Evolutionary conservation across 2,888 invertebrate genomes (phyloP).

Genomic region (Scaptomyza flava): DNA sequence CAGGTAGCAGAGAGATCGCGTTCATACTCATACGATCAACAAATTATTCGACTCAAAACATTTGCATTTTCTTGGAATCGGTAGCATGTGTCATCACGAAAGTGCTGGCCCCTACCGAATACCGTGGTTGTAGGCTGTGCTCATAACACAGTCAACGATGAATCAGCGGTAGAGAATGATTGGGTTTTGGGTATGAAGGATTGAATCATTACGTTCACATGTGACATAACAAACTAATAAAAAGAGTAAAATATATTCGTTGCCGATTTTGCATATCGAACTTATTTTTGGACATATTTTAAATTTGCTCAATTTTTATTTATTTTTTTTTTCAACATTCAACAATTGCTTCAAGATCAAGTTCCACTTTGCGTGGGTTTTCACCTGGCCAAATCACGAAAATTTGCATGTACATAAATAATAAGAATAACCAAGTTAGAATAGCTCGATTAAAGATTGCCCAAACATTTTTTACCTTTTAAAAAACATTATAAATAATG

Average conservation of each 20-base stretch:
- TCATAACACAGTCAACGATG: conserved; percentile 18
- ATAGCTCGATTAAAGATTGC: too few species aligned
- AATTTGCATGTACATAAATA: too few species aligned
- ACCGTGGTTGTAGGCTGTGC: too few species aligned
- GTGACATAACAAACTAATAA: neutral
- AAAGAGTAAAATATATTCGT: neutral
- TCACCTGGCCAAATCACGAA: neutral
- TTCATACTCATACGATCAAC: conserved; percentile 2
- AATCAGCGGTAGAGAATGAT: conserved; percentile 27
- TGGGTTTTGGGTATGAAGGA: neutral
- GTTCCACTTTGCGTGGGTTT: conserved; percentile 6
- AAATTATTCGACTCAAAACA: conserved; percentile 25
- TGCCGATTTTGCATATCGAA: conserved; percentile 4
- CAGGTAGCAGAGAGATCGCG: neutral
- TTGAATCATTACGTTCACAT: neutral
- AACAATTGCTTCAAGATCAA: conserved; percentile 16
- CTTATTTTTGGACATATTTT: neutral
- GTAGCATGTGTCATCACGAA: conserved; percentile 43
- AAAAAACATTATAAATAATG: too few species aligned
- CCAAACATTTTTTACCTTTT: too few species aligned
- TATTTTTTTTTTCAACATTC: conserved; percentile 9
- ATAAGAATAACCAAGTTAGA: too few species aligned
- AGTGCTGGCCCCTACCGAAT: neutral
- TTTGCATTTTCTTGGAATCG: conserved; percentile 34
- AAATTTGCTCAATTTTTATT: neutral